Evolutionary conservation across 2,797 vertebrate species (phyloP), one percentile per base, ranked within the genome.

Genomic region (Poecilia picta): DNA sequence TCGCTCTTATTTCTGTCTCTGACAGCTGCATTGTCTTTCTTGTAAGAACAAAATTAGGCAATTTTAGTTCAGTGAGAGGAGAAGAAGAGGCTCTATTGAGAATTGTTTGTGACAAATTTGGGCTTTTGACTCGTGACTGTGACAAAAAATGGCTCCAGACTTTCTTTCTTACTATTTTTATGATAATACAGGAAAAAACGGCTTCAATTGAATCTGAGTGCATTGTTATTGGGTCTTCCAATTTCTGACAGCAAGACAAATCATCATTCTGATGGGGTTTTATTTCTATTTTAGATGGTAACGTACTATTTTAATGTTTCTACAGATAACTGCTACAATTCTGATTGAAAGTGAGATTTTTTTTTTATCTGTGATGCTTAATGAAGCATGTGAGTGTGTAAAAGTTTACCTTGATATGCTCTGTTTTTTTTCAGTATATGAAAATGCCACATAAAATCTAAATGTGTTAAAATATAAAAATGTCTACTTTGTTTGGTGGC

Each of bases 21-120:
- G 79, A 84, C 77, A 82, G 72, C 64, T 68, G 64, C 36, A 39
- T 71, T 76, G 68, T 89, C 72, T 81, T 51, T 81, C 2, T 0
- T 75, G 43, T 51, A 75, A 83, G 39, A 79, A 81, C 66, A 77
- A 70, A 47, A 62, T 55, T 45, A 73, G 49, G 71, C 47, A 72
- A 53, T 79, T 73, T 0, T 13, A 10, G 36, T 85, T 78, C 59
- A 77, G 39, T 72, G 77, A 59, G 72, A 80, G 31, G 28, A 72
- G 33, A 8, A 39, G 57, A 83, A n/a, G 28, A 80, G 66, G 59
- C 81, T 76, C 25, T 76, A 51, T 74, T 70, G 81, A 86, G 33
- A 75, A 41, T 51, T 87, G 73, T 83, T 77, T 86, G 83, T 87
- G 74, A 81, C 84, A 71, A 59, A 84, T 83, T 68, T 47, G 73